Base-by-base conservation (phyloP, 2,797 vertebrate genomes). In the Loriculus beryllinus region DNA sequence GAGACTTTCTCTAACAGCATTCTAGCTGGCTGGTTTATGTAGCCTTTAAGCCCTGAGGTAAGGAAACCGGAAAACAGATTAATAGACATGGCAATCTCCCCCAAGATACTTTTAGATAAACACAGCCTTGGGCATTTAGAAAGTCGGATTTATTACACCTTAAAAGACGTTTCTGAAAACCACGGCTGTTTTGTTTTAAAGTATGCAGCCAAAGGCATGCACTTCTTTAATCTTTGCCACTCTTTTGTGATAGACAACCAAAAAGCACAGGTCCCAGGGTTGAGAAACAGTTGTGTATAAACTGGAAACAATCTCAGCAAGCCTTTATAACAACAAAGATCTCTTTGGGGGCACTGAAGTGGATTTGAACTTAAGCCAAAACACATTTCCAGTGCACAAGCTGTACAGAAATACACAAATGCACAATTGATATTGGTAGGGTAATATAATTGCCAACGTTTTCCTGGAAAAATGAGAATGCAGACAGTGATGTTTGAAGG, bases 91-190 rank as follows among this genome's bases (percentile, higher is more conserved):
- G 93, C 84, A 93, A 88, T 95, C 91, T 97, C 85, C 89, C 92
- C 85, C 93, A 93, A 97, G 97, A 96, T 97, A 94, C 85, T 96
- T 96, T 90, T 92, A 97, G 94, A 97, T 97, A 97, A 97, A 97
- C 86, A 94, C 87, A 97, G 96, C 95, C 96, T 94, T 96, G 95
- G 95, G 96, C 93, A 96, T 96, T 96, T 94, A 91, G 93, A 96
- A 96, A 96, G 85, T 86, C 4, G 37, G 95, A 97, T 97, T 97
- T 97, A 96, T 95, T 96, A 72, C 87, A 96, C 87, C 92, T 97
- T 97, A 92, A 89, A 97, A 97, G 95, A 93, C 62, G 71, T 93
- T 97, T 95, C 95, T 96, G 95, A 96, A 97, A 97, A 97, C 75
- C 77, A 65, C 6, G 39, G 92, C 90, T 95, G 75, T 94, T 95